phyloP scores from a whole-genome alignment of 2,888 invertebrate genomes.

The Podabrus alpinus region DNA sequence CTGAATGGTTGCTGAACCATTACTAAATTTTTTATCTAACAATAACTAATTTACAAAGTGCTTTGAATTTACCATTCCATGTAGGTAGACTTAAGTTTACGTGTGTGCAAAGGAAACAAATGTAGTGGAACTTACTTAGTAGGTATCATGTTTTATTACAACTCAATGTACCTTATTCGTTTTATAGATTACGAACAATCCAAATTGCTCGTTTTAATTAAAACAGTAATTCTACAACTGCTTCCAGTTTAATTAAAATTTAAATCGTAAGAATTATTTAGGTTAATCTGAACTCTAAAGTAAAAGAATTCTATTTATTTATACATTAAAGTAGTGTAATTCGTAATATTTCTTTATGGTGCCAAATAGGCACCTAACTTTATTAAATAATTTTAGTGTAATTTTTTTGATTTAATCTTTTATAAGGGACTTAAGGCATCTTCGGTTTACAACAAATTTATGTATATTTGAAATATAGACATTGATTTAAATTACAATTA shows the following conservation, averaged over 20 bases:
- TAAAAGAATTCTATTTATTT: neutral
- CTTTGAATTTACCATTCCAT: neutral
- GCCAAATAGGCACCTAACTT: too few relatives aligned
- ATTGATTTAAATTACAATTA: slow-evolving; percentile 22
- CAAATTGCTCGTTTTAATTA: neutral
- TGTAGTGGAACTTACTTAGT: neutral
- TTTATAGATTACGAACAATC: neutral
- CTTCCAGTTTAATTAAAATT: neutral
- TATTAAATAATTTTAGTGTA: neutral
- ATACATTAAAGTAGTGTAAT: neutral
- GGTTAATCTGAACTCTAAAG: neutral
- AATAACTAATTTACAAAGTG: too few relatives aligned
- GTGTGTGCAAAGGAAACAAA: neutral
- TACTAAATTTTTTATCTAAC: too few relatives aligned
- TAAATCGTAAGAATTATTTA: neutral
- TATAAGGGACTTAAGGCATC: neutral
- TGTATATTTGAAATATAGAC: neutral
- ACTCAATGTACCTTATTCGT: neutral
- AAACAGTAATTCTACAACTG: neutral
- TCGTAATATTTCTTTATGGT: too few relatives aligned
- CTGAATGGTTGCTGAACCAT: too few relatives aligned
- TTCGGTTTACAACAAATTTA: neutral
- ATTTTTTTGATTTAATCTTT: neutral
- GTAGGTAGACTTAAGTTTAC: neutral
- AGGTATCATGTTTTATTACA: neutral